Conservation (phyloP, 2,888 invertebrate species). For the Archaeoteleia sp. region DNA sequence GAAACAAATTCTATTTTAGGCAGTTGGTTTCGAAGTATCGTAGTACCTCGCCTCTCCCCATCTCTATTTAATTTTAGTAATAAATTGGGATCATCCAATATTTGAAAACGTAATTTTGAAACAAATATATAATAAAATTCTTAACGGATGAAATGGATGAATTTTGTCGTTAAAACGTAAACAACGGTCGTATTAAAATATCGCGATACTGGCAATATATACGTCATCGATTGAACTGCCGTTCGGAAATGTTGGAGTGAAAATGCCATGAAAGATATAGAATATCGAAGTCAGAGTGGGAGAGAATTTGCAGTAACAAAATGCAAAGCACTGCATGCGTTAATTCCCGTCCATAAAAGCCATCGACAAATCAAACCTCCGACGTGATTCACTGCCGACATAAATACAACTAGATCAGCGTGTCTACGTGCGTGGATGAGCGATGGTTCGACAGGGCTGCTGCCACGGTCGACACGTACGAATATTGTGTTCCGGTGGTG, state of each 20-base stretch:
- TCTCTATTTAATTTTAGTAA: too few species aligned
- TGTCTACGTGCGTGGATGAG: conserved; percentile 69
- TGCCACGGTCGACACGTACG: conserved; percentile 46
- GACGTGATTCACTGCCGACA: conserved; percentile 74
- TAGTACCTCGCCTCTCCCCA: too few species aligned
- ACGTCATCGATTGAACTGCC: conserved; percentile 69
- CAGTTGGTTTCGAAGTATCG: too few species aligned
- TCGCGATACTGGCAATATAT: conserved; percentile 67
- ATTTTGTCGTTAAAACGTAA: conserved; percentile 17
- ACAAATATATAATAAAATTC: too few species aligned
- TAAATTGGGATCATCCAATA: conserved; percentile 25
- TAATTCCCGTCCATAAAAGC: conserved; percentile 74
- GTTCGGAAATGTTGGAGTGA: conserved; percentile 56
- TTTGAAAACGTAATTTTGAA: too few species aligned
- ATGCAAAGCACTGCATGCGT: conserved; percentile 72
- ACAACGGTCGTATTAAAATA: conserved; percentile 63
- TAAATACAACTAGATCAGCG: conserved; percentile 74
- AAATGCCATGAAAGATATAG: conserved; percentile 47
- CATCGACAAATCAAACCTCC: conserved; percentile 74
- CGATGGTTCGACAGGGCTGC: conserved; percentile 67
- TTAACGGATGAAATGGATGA: too few species aligned
- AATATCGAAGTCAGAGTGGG: conserved; percentile 50
- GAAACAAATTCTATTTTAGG: too few species aligned
- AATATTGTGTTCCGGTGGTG: conserved; percentile 55
- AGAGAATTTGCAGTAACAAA: conserved; percentile 72